A percentile compares a stretch with the other conserved stretches of the same genome.
These are phyloP conservation scores for Malthinus flaveolus DNA, from an alignment of 2,888 invertebrate genomes.

Conservation along the genomic window DNA sequence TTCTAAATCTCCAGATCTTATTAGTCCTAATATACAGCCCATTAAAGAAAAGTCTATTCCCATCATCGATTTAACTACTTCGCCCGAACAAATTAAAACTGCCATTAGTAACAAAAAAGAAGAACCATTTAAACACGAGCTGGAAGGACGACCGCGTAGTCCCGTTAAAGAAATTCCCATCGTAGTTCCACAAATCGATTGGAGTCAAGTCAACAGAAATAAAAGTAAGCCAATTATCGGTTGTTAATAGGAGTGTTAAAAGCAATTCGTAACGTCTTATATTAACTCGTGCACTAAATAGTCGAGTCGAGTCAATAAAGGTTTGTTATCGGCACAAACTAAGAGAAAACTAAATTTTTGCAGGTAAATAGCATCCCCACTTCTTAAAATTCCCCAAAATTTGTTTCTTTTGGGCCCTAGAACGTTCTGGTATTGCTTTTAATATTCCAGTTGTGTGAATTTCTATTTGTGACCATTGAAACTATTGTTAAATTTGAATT, in stretches of 20 bases:
- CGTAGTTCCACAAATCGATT: slow-evolving; percentile 64
- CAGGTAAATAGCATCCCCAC: too few species aligned
- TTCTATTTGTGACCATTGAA: background rate
- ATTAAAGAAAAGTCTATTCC: slow-evolving; percentile 17
- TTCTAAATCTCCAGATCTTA: slow-evolving; percentile 14
- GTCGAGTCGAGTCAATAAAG: too few species aligned
- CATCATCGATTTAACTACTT: slow-evolving; percentile 22
- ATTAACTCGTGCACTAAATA: too few species aligned
- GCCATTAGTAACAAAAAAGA: slow-evolving; percentile 15
- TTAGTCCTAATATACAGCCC: slow-evolving; percentile 3
- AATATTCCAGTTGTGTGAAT: too few species aligned
- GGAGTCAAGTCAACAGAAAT: slow-evolving; percentile 46
- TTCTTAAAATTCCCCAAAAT: too few species aligned
- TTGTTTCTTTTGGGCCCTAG: too few species aligned
- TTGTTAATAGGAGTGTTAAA: too few species aligned
- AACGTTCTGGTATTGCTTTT: too few species aligned
- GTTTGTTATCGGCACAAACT: too few species aligned
- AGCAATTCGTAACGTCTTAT: too few species aligned
- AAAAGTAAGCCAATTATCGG: slow-evolving; percentile 34
- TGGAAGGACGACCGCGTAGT: slow-evolving; percentile 61
- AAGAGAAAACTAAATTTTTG: too few species aligned
- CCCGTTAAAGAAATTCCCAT: slow-evolving; percentile 67
- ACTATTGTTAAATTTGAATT: background rate
- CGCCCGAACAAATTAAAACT: slow-evolving; percentile 27
- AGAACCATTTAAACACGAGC: slow-evolving; percentile 46